Evolutionary conservation across 1,140 invertebrate genomes (phyloP).

Genomic region (Drosophila kohkoa): DNA sequence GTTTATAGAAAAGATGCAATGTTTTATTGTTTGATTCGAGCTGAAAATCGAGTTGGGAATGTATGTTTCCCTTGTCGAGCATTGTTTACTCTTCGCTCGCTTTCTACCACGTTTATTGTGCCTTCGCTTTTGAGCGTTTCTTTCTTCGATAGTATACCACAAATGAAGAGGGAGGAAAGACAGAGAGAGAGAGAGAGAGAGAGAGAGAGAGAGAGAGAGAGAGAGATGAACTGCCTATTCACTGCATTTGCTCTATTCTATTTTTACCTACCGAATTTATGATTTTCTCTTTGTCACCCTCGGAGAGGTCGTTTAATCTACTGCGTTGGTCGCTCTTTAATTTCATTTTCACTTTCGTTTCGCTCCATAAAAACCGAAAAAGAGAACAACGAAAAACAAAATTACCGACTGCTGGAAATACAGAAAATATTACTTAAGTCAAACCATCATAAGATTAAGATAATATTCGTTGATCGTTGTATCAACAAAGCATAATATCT

Average conservation of each 20-base stretch:
- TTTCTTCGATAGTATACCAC: not conserved
- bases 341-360: too few species aligned
- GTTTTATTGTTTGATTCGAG: too few species aligned
- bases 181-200: not conserved
- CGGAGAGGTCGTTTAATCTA: not conserved
- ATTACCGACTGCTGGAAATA: too few species aligned
- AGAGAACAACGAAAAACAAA: not conserved
- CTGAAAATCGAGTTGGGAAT: not conserved
- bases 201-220: too few species aligned
- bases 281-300: not conserved
- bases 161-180: not conserved
- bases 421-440: too few species aligned
- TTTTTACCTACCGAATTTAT: not conserved
- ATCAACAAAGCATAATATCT: too few species aligned
- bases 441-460: too few species aligned
- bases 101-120: not conserved
- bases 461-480: too few species aligned
- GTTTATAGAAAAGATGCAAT: conserved; percentile 10
- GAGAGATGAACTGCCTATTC: not conserved
- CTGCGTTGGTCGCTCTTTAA: not conserved
- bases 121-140: not conserved
- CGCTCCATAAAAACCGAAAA: not conserved
- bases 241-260: not conserved
- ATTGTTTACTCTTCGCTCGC: not conserved
- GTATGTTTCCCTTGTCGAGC: too few species aligned